These are phyloP conservation scores for Rhinatrema bivittatum DNA, from an alignment of 2,797 vertebrate genomes.

Conservation along the genomic window DNA sequence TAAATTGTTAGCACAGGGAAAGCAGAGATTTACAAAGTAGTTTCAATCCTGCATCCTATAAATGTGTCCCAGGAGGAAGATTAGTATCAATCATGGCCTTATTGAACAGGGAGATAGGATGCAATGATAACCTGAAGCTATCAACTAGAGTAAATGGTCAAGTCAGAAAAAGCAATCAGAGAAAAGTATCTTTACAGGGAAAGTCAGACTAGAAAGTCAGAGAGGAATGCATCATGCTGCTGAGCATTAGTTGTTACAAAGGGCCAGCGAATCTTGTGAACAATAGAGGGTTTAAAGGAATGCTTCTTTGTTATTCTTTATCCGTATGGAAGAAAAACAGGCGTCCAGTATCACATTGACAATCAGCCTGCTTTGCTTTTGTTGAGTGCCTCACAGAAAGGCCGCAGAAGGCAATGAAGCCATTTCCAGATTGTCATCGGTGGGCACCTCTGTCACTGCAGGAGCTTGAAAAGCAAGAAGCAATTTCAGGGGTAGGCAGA, in stretches of 20 bases:
- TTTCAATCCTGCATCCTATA: constrained; percentile 52
- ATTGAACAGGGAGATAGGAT: constrained; percentile 62
- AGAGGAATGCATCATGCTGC: constrained; percentile 46
- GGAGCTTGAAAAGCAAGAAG: constrained; percentile 7
- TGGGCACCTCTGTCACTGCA: constrained; percentile 20
- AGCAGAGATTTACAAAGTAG: constrained; percentile 61
- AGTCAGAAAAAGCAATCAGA: constrained; percentile 67
- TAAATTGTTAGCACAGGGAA: constrained; percentile 56
- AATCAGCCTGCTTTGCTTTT: constrained; percentile 21
- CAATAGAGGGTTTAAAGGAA: constrained; percentile 36
- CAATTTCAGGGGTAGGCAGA: constrained; percentile 11
- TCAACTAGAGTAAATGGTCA: constrained; percentile 62
- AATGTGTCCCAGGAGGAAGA: constrained; percentile 60
- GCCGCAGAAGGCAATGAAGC: constrained; percentile 28
- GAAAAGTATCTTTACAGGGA: constrained; percentile 50
- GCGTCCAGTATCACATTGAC: constrained; percentile 29
- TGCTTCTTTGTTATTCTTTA: constrained; percentile 35
- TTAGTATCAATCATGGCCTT: constrained; percentile 70
- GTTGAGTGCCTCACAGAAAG: constrained; percentile 14
- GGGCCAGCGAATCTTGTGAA: constrained; percentile 33
- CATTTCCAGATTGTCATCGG: constrained; percentile 10
- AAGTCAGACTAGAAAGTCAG: constrained; percentile 43
- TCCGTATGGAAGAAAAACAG: constrained; percentile 34
- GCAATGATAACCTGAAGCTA: constrained; percentile 65
- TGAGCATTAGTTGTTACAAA: constrained; percentile 35